Evolutionary conservation across 2,113 vertebrate genomes (phyloP), one percentile per base, ranked within the genome.

Genomic region (Forbesichthys agassizii): DNA sequence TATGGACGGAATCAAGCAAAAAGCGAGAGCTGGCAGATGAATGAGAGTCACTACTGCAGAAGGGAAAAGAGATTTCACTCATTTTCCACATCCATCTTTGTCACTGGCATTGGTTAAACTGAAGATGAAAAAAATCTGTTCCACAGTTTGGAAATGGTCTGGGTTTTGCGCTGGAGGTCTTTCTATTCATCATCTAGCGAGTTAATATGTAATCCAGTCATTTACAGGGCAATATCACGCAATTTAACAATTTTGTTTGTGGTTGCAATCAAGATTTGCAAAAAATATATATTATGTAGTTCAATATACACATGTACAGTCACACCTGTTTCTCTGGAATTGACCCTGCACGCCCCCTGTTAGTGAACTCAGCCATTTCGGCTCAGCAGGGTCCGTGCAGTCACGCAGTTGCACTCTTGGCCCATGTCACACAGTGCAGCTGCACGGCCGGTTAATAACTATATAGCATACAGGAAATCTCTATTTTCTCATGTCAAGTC

Each of bases 321-420:
- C 13, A 52, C 52, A 4, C 52, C 12, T 7, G 13, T 69, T 81
- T 74, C 72, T 69, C 64, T 61, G 67, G 66, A n/a, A 11, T 18
- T 46, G 68, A 84, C 78, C 56, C 67, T 75, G 63, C 68, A 60
- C 36, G 27, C 27, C 27, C 66, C 67, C 33, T 86, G 84, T 85
- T 89, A 84, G 87, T 87, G 79, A 86, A 88, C 84, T 84, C 69
- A 72, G 84, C 79, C 77, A 80, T 85, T 86, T 87, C 0, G 2
- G 65, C 87, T 77, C 83, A 59, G 80, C 75, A 66, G 79, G 81
- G 69, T 77, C 63, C 16, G 59, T n/a, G 6, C 60, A 68, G 78
- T 75, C 79, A 81, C 5, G 57, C 79, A 75, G 80, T 78, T 73
- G 64, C 62, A 67, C 70, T 79, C 66, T 11, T 57, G 74, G 73